Conservation (phyloP, 1,140 invertebrate species). For the Paraescarpia echinospica region DNA sequence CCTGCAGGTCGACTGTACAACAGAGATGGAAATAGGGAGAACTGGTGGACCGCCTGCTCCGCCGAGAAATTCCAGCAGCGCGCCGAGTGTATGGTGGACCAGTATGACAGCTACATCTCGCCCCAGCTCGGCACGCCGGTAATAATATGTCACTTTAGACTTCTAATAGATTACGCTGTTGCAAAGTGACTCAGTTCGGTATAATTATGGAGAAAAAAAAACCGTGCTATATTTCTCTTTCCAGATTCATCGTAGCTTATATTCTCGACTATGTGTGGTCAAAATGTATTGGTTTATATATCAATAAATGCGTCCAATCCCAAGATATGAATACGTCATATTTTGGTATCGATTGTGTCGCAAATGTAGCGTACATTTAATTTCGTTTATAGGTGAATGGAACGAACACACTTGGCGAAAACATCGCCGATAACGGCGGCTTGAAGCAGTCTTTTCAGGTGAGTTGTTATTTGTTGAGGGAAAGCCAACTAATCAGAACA, state of each 20-base stretch:
- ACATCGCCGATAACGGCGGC: slow-evolving; percentile 13
- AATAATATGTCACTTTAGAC: too few species aligned
- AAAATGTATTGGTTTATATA: too few species aligned
- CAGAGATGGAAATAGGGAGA: background rate
- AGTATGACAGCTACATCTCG: background rate
- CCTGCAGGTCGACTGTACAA: slow-evolving; percentile 10
- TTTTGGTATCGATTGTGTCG: background rate
- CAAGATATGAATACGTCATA: background rate
- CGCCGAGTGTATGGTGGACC: background rate
- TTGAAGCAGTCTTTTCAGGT: background rate
- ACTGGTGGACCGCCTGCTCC: slow-evolving; percentile 10
- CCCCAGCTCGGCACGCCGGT: background rate
- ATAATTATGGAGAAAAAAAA: too few species aligned
- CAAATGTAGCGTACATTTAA: background rate
- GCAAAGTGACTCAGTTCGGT: too few species aligned
- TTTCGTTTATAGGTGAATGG: slow-evolving; percentile 9
- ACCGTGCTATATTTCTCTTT: too few species aligned
- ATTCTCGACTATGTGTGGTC: too few species aligned
- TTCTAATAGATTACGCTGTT: too few species aligned
- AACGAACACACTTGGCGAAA: slow-evolving; percentile 3
- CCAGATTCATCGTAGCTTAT: too few species aligned
- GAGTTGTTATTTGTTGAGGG: background rate
- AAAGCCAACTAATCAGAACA: background rate
- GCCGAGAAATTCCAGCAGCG: background rate
- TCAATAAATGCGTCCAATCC: too few species aligned